Conservation (phyloP, 2,888 invertebrate genomes). For the Drosophila falleni region DNA sequence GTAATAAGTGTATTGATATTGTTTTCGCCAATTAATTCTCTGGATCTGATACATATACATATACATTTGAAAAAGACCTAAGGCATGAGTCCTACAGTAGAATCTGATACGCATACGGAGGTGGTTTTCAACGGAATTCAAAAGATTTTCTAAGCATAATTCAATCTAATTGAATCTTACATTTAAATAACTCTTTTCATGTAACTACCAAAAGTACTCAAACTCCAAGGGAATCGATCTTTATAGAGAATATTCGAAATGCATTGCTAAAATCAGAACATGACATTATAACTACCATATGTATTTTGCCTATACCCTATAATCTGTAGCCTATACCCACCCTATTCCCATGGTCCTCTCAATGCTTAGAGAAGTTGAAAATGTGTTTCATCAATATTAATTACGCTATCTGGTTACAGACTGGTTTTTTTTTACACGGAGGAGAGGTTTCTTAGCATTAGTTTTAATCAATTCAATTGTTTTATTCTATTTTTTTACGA, state of each 20-base stretch:
- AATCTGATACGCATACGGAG: background rate
- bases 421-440: background rate
- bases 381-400: background rate
- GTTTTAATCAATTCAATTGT: background rate
- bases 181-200: background rate
- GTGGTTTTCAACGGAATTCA: background rate
- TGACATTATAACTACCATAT: background rate
- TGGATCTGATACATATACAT: slow-evolving; percentile 8
- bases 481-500: background rate
- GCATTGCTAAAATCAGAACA: background rate
- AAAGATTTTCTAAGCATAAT: background rate
- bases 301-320: background rate
- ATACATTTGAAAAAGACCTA: background rate
- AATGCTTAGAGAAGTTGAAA: background rate
- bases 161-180: background rate
- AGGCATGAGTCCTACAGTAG: background rate
- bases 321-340: background rate
- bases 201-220: background rate
- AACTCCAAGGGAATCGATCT: background rate
- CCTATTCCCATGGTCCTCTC: background rate
- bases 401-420: background rate
- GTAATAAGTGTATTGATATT: slow-evolving; percentile 36
- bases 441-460: background rate
- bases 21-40: slow-evolving; percentile 39
- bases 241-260: background rate